Base-by-base conservation (phyloP, 2,888 invertebrate species). In the Caenorhabditis sinica region DNA sequence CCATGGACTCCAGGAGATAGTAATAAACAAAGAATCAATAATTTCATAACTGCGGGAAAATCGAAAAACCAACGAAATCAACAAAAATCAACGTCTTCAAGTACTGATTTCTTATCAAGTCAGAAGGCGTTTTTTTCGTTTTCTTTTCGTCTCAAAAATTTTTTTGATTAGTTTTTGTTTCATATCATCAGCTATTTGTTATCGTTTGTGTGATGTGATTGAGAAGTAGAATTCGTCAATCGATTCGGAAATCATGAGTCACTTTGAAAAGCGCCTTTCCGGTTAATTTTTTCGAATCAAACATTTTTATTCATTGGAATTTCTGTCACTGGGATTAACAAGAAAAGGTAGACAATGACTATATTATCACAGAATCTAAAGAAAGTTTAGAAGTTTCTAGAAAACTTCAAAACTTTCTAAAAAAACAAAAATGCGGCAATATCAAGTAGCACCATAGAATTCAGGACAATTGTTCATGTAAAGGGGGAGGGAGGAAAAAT, bases 381-480 rank as follows among this genome's bases (percentile, higher is more conserved):
- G 2, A 20, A 2, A 43, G 33, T 56, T 56, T 25, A 30, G 20
- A 60, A 28, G 28, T 8, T 28, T 56, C 56, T 25, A 28, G 28
- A 63, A 63, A 23, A 36, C 15, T 49, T 66, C 45, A 6, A 49
- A 17, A n/a, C 23, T 40, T 36, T 71, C n/a, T 11, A 43, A 45
- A 33, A 65, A 74, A 53, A 49, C 20, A 17, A 58, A 51, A 45
- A 51, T 36, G 49, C 61, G 74, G 63, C 74, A 74, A 74, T 74
- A 28, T 74, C 23, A 23, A 66, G 56, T 56, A 75, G 75, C 75
- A 75, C 75, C 75, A 75, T 65, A 53, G 17, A 30, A 20, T 43
- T 6, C 13, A 56, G 15, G n/a, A 28, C 0, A 40, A 8, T 36
- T 40, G 40, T 40, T 40, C 40, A 40, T 40, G 40, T n/a, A n/a